Evolutionary conservation across 2,888 invertebrate species (phyloP), one percentile per base, ranked within the genome.

Genomic region (Caenorhabditis sp.): DNA sequence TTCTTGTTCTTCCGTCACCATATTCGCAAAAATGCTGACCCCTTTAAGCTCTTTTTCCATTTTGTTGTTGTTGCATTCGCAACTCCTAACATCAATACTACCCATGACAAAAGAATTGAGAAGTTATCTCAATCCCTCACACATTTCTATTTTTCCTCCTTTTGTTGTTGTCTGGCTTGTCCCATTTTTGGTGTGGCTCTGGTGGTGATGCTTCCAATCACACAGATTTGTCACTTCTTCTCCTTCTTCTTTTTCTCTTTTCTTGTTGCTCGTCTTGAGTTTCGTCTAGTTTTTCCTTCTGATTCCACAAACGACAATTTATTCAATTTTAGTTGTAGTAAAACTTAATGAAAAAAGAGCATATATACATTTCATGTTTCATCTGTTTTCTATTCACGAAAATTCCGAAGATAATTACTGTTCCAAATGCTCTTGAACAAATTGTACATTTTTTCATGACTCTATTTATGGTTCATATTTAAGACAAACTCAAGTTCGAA

Each of bases 271-370:
- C 60, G 12, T 61, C 43, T 43, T 17, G 17, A 43, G 43, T 43
- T 43, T 43, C 17, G 14, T 57, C 60, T 60, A 58, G 57, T 37
- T 58, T 53, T 51, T 21, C 43, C 54, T 43, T 58, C 64, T 61
- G 43, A 55, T 50, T 60, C 43, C 43, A 43, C 43, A 43, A 43
- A 43, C 43, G 43, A 43, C 14, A 43, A 17, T 43, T 43, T 43
- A 43, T 43, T 43, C 43, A 43, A 43, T 43, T 43, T 43, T 43
- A 17, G 14, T 43, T 10, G 43, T 43, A 17, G 43, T 43, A 14
- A 43, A 43, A 43, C 10, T 31, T 31, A 4, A n/a, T n/a, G n/a
- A n/a, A 31, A 31, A 31, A 31, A 31, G 10, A 31, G 31, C 31
- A 31, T 31, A 31, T 31, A 10, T 31, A 31, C 10, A 31, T 31